Base-by-base conservation (phyloP, 2,113 vertebrate species). In the Garra rufa region DNA sequence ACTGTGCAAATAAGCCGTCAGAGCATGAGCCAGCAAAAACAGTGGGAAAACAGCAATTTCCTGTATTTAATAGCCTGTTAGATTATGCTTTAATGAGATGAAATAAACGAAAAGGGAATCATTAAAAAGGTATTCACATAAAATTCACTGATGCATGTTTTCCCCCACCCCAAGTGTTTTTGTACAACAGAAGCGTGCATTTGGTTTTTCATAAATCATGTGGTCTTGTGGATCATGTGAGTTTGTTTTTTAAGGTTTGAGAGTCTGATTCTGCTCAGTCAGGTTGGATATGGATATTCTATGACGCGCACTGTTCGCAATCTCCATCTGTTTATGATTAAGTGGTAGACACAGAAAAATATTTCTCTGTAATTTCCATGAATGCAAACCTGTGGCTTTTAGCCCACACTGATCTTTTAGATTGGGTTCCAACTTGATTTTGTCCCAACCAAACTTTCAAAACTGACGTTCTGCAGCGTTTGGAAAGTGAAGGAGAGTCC, bases 271-370 rank as follows among this genome's bases (percentile, higher is more conserved):
- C 28, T 80, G 46, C 69, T 28, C 17, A 55, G 76, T 86, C 50
- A 52, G 59, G 7, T 26, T 44, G n/a, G 55, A 71, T 38, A 38
- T 5, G 24, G 28, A 26, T 38, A 63, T 70, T 44, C 38, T 69
- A 13, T 86, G 50, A 77, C 52, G 78, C 46, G 50, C 76, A 74
- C 43, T 67, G 14, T 15, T 70, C 44, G 15, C 34, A 14, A 86
- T 80, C 34, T 26, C 38, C 85, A 87, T 87, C 85, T 83, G 85
- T 76, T 50, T 55, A 48, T 52, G 4, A 77, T 87, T 80, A 80
- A 41, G 67, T 2, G 26, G 21, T 21, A 71, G 74, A 74, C 67
- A 41, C 15, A 65, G 57, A 73, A 0, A 44, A 63, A 15, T 38
- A 46, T 48, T 46, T 43, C 28, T 30, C 17, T 28, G 46, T 52